Evolutionary conservation across 2,113 vertebrate genomes (phyloP), one percentile per base, ranked within the genome.

Genomic region (Etheostoma spectabile): DNA sequence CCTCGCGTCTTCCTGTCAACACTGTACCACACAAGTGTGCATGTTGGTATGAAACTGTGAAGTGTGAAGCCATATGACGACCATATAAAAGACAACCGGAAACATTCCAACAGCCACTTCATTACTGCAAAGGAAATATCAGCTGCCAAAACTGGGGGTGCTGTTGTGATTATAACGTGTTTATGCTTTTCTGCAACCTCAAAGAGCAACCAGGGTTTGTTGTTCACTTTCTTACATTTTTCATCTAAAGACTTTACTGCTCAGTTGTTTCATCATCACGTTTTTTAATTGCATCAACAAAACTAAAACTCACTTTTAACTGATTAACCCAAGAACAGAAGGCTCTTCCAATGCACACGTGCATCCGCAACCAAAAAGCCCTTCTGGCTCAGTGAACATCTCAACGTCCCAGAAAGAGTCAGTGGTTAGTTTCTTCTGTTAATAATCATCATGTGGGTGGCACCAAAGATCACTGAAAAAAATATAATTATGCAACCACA

Each of bases 1-100:
- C 5, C 0, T 19, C 21, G 48, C 2, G 33, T 59, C 82, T 88
- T 90, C 90, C 87, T 91, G 85, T 77, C 24, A 67, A 19, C 27
- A 2, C 15, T 24, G 3, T 8, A 61, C 8, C 71, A 48, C 71
- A 55, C 5, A 35, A 56, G 49, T 22, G 14, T 11, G 49, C 14
- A 49, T 33, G n/a, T 1, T 11, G n/a, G 4, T 35, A 11, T 30
- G 27, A 24, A 72, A 24, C 13, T 13, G 13, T 57, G 19, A 76
- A 35, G 13, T 21, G n/a, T 65, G 46, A 73, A 73, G 10, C 0
- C 19, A n/a, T 8, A 71, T 0, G 61, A 13, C 8, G 4, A 30
- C 30, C 30, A 30, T 30, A 30, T 30, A 30, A 30, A 30, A 30
- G 30, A 30, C 30, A 30, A 30, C 27, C 27, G 3, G n/a, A 53